These are phyloP conservation scores for Aphodius granarius DNA, from an alignment of 2,888 invertebrate genomes.

Conservation along the genomic window DNA sequence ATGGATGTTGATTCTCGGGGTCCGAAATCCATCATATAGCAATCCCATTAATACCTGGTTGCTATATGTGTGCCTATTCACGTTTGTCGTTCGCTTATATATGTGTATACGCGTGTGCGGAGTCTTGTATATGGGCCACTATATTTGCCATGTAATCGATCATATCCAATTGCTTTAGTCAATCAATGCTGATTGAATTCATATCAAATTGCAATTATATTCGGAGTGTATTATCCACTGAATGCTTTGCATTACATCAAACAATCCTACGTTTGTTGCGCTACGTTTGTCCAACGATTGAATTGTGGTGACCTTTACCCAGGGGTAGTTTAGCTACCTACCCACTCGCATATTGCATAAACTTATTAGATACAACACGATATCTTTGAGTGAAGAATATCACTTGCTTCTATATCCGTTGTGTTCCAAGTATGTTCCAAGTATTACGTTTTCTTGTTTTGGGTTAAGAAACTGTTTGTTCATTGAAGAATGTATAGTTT, in stretches of 20 bases:
- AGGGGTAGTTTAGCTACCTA: not conserved
- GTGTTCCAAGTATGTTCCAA: no score
- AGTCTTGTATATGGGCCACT: not conserved
- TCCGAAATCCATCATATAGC: not conserved
- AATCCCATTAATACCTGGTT: not conserved
- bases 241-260: conserved; percentile 3
- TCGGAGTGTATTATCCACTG: not conserved
- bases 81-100: not conserved
- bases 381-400: no score
- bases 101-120: not conserved
- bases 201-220: conserved; percentile 11
- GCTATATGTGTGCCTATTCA: not conserved
- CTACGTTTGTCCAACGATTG: not conserved
- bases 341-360: no score
- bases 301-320: no score
- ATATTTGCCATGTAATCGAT: conserved; percentile 12
- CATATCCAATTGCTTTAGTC: conserved; percentile 13
- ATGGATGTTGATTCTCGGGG: not conserved
- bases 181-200: conserved; percentile 13
- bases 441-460: no score
- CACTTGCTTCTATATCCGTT: no score
- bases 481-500: no score
- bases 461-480: no score
- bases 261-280: not conserved
- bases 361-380: no score